Evolutionary conservation across 2,113 vertebrate species (phyloP), one percentile per base, ranked within the genome.

Genomic region (Pygoscelis antarcticus): DNA sequence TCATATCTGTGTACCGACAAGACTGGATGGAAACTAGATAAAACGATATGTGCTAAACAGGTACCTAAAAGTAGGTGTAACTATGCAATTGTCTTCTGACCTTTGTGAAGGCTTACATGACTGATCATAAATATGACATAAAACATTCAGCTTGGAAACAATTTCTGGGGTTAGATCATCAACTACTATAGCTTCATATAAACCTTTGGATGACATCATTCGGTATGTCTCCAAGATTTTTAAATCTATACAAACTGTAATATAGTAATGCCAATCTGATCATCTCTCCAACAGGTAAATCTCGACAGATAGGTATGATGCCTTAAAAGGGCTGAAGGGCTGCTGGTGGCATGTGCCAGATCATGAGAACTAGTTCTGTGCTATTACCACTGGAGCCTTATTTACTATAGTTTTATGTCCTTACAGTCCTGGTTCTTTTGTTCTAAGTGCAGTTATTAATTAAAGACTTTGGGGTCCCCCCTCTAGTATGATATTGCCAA

Each of bases 1-100:
- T 62, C 0, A 0, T 46, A 14, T 38, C 17, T 74, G 7, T 38
- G 38, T 58, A 34, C 15, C 1, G 1, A 58, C 5, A 64, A 58
- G 32, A 51, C 16, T 25, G 21, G 30, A 65, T 87, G 20, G 55
- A 89, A 84, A 22, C 7, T 10, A 10, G 4, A 22, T 21, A 17
- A 83, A 72, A 65, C 11, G 13, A 25, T 52, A 27, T 8, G 20
- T 85, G 25, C 17, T 89, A 52, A 91, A 44, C 10, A 69, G 6
- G 19, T 76, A 32, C 32, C 44, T 83, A 61, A 89, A 87, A 83
- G 30, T 17, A 84, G 9, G 5, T 26, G 27, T 65, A 60, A 51
- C n/a, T 51, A 15, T 4, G 2, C 15, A 77, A 4, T 68, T 76
- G 2, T 64, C 32, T 64, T 72, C 36, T 57, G 40, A 69, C 11